Conservation (phyloP, 2,113 vertebrate genomes). For the Speoplatyrhinus poulsoni region DNA sequence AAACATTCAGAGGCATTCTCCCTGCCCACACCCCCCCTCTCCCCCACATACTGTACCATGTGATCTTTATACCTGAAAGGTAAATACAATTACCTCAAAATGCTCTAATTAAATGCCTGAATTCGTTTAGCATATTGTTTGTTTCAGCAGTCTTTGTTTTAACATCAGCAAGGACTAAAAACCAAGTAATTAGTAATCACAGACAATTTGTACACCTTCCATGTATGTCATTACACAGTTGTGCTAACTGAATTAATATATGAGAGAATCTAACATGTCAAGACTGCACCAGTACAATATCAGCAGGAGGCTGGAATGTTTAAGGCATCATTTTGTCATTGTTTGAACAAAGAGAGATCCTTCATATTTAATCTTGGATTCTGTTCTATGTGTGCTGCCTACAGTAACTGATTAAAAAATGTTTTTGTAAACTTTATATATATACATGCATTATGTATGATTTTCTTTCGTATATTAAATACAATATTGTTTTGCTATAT, state of each 20-base stretch:
- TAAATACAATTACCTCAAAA: slow-evolving; percentile 64
- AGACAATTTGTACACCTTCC: slow-evolving; percentile 7
- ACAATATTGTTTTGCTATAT: no score
- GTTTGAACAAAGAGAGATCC: no score
- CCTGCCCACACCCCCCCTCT: slow-evolving; percentile 34
- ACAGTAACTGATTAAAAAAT: no score
- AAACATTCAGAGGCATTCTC: slow-evolving; percentile 77
- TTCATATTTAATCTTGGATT: no score
- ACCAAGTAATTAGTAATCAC: slow-evolving; percentile 26
- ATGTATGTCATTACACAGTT: not conserved
- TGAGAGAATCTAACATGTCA: not conserved
- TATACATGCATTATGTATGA: no score
- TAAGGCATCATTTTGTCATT: not conserved
- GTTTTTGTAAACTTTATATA: no score
- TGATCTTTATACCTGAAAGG: slow-evolving; percentile 55
- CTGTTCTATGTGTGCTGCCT: no score
- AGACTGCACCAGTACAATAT: not conserved
- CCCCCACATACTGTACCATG: slow-evolving; percentile 23
- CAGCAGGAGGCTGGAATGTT: not conserved
- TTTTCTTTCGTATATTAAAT: no score
- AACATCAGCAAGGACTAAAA: slow-evolving; percentile 6
- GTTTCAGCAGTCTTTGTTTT: slow-evolving; percentile 24
- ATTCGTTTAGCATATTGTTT: slow-evolving; percentile 25
- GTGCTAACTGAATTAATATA: not conserved
- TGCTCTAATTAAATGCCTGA: slow-evolving; percentile 50